Percentiles rank a stretch among this genome's conserved stretches.
Conservation (phyloP, 2,797 vertebrate genomes). For the Neosilurus mollespiculum region DNA sequence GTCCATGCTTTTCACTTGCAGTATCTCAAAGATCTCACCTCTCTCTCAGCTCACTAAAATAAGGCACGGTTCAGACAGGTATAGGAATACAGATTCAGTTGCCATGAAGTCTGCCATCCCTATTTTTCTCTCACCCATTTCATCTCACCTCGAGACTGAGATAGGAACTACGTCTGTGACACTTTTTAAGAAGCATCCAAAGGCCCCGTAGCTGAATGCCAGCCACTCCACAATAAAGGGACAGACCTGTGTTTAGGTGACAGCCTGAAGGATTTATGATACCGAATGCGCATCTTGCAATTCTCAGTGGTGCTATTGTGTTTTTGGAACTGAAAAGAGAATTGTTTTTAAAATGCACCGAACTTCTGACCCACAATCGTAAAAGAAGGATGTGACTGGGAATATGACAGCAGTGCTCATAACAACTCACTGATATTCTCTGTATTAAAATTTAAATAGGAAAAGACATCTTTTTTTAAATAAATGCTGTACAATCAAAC, state of each 20-base stretch:
- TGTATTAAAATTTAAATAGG: neutral
- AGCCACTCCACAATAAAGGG: slow-evolving; percentile 40
- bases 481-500: neutral
- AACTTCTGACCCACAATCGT: slow-evolving; percentile 44
- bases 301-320: slow-evolving; percentile 30
- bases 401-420: neutral
- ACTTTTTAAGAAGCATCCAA: slow-evolving; percentile 27
- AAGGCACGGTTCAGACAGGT: slow-evolving; percentile 17
- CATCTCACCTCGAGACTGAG: slow-evolving; percentile 11
- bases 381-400: slow-evolving; percentile 7
- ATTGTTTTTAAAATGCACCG: slow-evolving; percentile 36
- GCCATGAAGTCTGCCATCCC: slow-evolving; percentile 31
- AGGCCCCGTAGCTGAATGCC: slow-evolving; percentile 18
- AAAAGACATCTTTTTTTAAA: neutral
- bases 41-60: slow-evolving; percentile 29
- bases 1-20: slow-evolving; percentile 33
- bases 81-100: slow-evolving; percentile 41
- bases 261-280: slow-evolving; percentile 35
- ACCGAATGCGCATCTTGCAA: slow-evolving; percentile 18
- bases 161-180: slow-evolving; percentile 40
- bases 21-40: slow-evolving; percentile 17
- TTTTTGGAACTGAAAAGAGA: slow-evolving; percentile 5
- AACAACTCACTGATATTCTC: slow-evolving; percentile 2
- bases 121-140: slow-evolving; percentile 23
- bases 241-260: slow-evolving; percentile 38